These are phyloP conservation scores for Coregonus suidteri DNA, from an alignment of 2,797 vertebrate genomes.

Conservation along the genomic window DNA sequence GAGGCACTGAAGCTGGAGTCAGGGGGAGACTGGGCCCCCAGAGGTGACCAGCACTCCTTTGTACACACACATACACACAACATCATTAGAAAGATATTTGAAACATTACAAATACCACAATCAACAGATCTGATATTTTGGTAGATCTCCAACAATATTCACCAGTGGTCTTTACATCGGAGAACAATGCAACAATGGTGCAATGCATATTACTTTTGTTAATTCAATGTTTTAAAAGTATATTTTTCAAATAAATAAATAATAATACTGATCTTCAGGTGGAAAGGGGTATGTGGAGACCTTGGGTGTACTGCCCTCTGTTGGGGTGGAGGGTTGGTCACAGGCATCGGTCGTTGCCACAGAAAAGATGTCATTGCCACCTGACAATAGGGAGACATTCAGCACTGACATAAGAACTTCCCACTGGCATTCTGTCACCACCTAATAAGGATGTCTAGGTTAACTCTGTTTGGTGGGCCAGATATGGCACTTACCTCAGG, in stretches of 20 bases:
- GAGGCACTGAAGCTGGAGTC: conserved; percentile 47
- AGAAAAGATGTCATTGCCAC: conserved; percentile 43
- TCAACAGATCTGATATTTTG: no score
- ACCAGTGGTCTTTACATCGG: no score
- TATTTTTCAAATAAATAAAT: no score
- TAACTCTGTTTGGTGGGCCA: background rate
- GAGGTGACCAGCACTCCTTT: conserved; percentile 83
- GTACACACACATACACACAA: conserved; percentile 12
- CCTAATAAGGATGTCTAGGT: no score
- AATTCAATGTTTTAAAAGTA: no score
- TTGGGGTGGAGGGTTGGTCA: conserved; percentile 47
- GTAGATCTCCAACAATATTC: no score
- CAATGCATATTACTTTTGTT: no score
- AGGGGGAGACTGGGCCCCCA: conserved; percentile 77
- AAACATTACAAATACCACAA: no score
- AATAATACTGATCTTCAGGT: conserved; percentile 64
- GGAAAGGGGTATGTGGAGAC: conserved; percentile 78
- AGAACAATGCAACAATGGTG: no score
- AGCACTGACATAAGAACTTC: background rate
- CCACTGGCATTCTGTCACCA: background rate
- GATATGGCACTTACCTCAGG: background rate
- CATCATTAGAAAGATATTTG: no score
- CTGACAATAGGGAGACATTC: conserved; percentile 37
- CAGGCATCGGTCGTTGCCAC: conserved; percentile 47
- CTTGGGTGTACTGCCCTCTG: conserved; percentile 49